Evolutionary conservation across 1,140 invertebrate species (phyloP), one percentile per base, ranked within the genome.

Genomic region (Danaus melanippus): DNA sequence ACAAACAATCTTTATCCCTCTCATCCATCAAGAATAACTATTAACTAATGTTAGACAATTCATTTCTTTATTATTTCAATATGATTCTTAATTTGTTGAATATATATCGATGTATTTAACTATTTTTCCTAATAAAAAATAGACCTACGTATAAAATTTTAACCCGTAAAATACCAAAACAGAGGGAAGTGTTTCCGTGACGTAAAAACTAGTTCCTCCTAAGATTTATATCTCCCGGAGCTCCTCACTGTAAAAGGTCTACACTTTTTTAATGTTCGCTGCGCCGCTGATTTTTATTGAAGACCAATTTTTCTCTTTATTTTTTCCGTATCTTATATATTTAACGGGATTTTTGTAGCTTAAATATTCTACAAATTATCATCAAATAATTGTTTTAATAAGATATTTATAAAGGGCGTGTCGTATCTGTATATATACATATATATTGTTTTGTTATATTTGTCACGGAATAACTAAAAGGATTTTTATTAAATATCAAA

Each of bases 131-230:
- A n/a, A n/a, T n/a, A n/a, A n/a, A n/a, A 32, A 32, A 32, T 32
- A 32, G 21, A 3, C 6, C 4, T 32, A 32, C 43, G 50, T 49
- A 56, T 48, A 56, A 49, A 56, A 48, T 42, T 42, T 12, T 42
- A 41, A 50, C 12, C 64, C 66, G 50, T 66, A 67, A 75, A 67
- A 70, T 70, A 63, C 71, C 68, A 70, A 77, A 80, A 80, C 71
- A 78, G 65, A 81, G 80, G 75, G 81, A 84, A 85, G 78, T 83
- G 83, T 84, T 86, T 84, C 76, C 71, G 68, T 32, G 21, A 71
- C 74, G 69, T 76, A 84, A 84, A 84, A 85, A 86, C 73, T 76
- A 66, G 72, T 78, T 84, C 79, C 80, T 71, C 56, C 50, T 10
- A 77, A 86, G 83, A 86, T 86, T 86, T 86, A 86, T 84, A 63